Percentiles rank a stretch among this genome's conserved stretches.
phyloP scores from a whole-genome alignment of 2,888 invertebrate genomes.

The Trachelus iudaicus region DNA sequence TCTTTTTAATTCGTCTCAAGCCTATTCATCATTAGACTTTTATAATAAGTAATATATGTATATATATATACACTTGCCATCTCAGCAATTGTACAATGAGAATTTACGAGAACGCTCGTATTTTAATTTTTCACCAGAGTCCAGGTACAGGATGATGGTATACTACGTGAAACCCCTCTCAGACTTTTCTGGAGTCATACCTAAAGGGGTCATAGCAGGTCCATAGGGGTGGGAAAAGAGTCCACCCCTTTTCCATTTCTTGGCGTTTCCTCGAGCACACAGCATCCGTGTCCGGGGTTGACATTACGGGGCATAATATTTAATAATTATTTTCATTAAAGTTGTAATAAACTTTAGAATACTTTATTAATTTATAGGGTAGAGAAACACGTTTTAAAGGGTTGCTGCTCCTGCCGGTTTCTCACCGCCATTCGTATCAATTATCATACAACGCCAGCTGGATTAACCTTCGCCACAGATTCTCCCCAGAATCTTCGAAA shows the following conservation, averaged over 20 bases:
- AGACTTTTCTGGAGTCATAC: background rate
- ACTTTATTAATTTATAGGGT: conserved; percentile 66
- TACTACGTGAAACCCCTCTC: background rate
- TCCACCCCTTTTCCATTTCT: conserved; percentile 5
- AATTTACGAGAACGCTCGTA: conserved; percentile 62
- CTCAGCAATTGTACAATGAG: conserved; percentile 52
- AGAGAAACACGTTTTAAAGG: conserved; percentile 53
- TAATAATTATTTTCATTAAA: conserved; percentile 67
- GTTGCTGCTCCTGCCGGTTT: conserved; percentile 35
- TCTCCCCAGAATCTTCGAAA: background rate
- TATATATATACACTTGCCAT: background rate
- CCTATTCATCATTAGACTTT: background rate
- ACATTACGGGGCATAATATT: conserved; percentile 63
- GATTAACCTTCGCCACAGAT: background rate
- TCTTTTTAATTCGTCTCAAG: background rate
- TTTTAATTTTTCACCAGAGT: conserved; percentile 62
- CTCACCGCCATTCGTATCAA: conserved; percentile 59
- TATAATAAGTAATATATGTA: background rate
- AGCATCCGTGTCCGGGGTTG: conserved; percentile 42
- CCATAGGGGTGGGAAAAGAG: conserved; percentile 11
- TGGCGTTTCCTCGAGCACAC: conserved; percentile 9
- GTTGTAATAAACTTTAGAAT: conserved; percentile 65
- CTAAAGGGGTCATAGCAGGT: conserved; percentile 8
- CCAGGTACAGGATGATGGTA: background rate
- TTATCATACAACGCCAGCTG: conserved; percentile 33